These are phyloP conservation scores for Lepus timidus DNA, from an alignment of 2,113 vertebrate genomes.

Conservation along the genomic window DNA sequence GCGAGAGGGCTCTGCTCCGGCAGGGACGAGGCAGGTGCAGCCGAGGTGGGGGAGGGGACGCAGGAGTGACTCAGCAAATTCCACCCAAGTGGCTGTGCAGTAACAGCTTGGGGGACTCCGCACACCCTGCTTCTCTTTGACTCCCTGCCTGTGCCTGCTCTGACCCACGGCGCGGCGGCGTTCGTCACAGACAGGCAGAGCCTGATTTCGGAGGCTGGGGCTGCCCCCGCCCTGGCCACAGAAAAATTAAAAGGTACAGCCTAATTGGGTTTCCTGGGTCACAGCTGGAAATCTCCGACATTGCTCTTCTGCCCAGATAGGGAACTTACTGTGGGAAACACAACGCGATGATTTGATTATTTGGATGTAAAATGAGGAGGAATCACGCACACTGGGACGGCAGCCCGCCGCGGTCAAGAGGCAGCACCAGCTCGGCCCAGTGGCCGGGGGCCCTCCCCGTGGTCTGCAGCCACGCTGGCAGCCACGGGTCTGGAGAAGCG, in stretches of 20 bases:
- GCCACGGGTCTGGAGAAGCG: too few species aligned
- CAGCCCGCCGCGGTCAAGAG: neutral
- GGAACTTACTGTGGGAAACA: conserved; percentile 29
- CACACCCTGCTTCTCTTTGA: neutral
- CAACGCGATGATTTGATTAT: conserved; percentile 60
- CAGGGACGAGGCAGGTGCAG: too few species aligned
- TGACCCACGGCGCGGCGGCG: neutral
- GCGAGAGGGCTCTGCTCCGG: too few species aligned
- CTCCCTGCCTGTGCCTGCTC: neutral
- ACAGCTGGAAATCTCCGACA: neutral
- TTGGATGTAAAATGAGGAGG: neutral
- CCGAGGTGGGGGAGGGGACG: too few species aligned
- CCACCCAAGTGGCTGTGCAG: too few species aligned
- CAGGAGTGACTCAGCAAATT: neutral
- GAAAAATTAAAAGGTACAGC: neutral
- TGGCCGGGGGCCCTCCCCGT: too few species aligned
- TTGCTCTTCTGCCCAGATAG: neutral
- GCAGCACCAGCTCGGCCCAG: neutral
- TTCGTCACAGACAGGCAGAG: neutral
- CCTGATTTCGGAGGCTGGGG: neutral
- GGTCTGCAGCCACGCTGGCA: too few species aligned
- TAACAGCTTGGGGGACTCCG: too few species aligned
- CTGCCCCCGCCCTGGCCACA: neutral
- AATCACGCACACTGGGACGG: neutral
- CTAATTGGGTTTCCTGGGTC: conserved; percentile 65